phyloP scores from a whole-genome alignment of 2,113 vertebrate genomes.

The Periophthalmus modestus region DNA sequence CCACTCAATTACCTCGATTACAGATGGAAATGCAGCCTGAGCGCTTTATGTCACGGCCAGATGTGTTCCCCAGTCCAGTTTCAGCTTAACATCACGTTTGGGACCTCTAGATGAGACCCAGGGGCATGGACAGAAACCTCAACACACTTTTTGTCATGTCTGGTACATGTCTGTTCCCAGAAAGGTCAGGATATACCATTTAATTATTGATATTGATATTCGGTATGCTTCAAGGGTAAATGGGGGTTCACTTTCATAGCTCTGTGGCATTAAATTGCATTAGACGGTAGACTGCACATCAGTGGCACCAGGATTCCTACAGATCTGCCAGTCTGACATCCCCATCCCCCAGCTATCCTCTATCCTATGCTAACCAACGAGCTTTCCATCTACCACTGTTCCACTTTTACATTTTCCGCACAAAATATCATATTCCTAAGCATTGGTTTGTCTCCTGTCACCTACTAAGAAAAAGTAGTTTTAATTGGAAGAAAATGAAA shows the following conservation, averaged over 20 bases:
- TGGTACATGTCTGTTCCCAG: conserved; percentile 14
- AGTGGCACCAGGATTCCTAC: conserved; percentile 50
- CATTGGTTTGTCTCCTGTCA: neutral
- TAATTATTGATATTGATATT: conserved; percentile 62
- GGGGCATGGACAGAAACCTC: neutral
- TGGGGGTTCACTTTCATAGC: conserved; percentile 51
- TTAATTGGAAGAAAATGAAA: neutral
- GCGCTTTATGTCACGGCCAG: conserved; percentile 43
- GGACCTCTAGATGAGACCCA: neutral
- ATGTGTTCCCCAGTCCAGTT: conserved; percentile 20
- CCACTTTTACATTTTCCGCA: conserved; percentile 19
- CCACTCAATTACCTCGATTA: conserved; percentile 57
- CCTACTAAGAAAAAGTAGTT: neutral
- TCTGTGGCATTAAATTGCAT: conserved; percentile 62
- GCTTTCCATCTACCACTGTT: conserved; percentile 6
- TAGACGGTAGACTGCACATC: conserved; percentile 64
- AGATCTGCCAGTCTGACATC: conserved; percentile 37
- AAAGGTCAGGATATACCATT: conserved; percentile 11
- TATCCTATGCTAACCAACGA: conserved; percentile 38
- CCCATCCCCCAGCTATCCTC: conserved; percentile 27
- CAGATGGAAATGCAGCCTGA: conserved; percentile 55
- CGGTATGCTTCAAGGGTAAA: conserved; percentile 29
- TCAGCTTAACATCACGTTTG: neutral
- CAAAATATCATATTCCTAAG: conserved; percentile 19
- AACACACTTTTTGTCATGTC: conserved; percentile 23